Evolutionary conservation across 2,797 vertebrate species (phyloP).

Genomic region (Callimico goeldii): DNA sequence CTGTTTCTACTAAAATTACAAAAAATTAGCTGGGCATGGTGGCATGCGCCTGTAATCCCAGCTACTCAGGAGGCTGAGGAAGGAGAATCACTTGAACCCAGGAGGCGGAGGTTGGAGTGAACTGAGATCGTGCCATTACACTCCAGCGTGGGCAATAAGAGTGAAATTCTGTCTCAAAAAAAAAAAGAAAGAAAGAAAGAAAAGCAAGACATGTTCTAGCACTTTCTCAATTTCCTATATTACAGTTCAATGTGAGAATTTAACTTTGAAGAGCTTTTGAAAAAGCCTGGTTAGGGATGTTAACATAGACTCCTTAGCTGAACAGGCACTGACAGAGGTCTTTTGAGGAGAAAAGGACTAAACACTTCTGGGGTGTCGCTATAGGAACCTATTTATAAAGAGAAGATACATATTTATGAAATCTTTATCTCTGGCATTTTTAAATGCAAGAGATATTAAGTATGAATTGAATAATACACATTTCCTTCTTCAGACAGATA

Average conservation of each 20-base stretch:
- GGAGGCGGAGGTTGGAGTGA: no score
- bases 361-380: slow-evolving; percentile 49
- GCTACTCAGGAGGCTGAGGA: no score
- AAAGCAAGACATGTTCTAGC: neutral
- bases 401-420: slow-evolving; percentile 63
- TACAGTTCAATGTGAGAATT: slow-evolving; percentile 29
- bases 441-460: slow-evolving; percentile 49
- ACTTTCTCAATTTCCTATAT: slow-evolving; percentile 50
- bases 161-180: no score
- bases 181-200: no score
- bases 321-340: slow-evolving; percentile 35
- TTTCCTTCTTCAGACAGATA: slow-evolving; percentile 49
- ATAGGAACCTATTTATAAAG: slow-evolving; percentile 57
- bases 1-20: no score
- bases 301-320: slow-evolving; percentile 29
- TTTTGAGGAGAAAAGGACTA: slow-evolving; percentile 60
- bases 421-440: slow-evolving; percentile 39
- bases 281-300: slow-evolving; percentile 25
- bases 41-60: no score
- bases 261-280: slow-evolving; percentile 57
- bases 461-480: slow-evolving; percentile 45
- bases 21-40: no score
- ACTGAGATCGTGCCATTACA: no score
- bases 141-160: no score
- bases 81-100: no score